Base-by-base conservation (phyloP, 2,797 vertebrate species). In the Rousettus madagascariensis region DNA sequence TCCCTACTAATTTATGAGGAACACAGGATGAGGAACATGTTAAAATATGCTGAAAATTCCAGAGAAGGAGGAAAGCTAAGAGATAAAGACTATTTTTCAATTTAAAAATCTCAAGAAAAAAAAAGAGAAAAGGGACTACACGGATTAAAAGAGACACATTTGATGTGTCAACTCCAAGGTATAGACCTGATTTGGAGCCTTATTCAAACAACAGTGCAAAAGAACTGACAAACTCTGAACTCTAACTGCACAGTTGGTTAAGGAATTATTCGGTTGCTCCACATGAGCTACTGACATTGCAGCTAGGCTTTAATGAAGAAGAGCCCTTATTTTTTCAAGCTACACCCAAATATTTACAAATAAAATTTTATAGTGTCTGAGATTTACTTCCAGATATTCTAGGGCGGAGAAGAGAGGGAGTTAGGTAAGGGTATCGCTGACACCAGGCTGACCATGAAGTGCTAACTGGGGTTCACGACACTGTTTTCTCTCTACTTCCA, bases 261-360 rank as follows among this genome's bases (percentile, higher is more conserved):
- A 28, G 36, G 49, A 57, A 53, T 19, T 6, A 13, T 5, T 24
- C 15, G 4, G 26, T 5, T 17, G 38, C 53, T 78, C 43, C 20
- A 49, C 4, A 9, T 1, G 17, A 77, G 12, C 61, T 28, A 5
- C 2, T n/a, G 3, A 8, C 24, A 36, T 3, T 7, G 16, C 1
- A 30, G 36, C 51, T 65, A 10, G 4, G 10, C 33, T 59, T 91
- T 36, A 41, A 24, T 22, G 13, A 17, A 51, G 61, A 59, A 78
- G 13, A 49, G 24, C 51, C 8, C 85, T n/a, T 71, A 15, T 8
- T 61, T 22, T 57, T 36, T 10, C 22, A 24, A 93, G 3, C 19
- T 17, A 22, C 30, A 24, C 41, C n/a, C 85, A n/a, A 20, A 13
- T n/a, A 28, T 41, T 71, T 86, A 53, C 43, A 41, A n/a, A 72